Evolutionary conservation across 2,888 invertebrate species (phyloP).

Genomic region (Sympetrum striolatum): DNA sequence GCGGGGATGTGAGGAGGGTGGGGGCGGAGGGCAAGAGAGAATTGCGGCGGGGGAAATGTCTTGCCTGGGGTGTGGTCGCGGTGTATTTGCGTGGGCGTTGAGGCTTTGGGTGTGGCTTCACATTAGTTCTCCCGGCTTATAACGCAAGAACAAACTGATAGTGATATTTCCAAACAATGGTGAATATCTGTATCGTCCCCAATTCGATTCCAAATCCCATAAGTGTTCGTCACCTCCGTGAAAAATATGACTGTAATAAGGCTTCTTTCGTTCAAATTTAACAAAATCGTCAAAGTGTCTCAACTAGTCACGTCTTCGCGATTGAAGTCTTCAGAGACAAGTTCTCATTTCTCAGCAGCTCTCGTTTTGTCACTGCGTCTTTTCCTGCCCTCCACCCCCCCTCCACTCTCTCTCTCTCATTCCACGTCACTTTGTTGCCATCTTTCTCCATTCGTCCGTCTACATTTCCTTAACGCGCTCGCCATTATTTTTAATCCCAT

Average conservation of each 20-base stretch:
- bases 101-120: slow-evolving; percentile 26
- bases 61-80: neutral
- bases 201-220: no score
- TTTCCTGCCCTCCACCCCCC: no score
- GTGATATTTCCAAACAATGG: neutral
- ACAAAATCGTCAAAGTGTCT: no score
- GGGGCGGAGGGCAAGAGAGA: neutral
- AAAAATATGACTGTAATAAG: no score
- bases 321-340: no score
- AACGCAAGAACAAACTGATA: slow-evolving; percentile 7
- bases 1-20: neutral
- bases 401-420: neutral
- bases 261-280: no score
- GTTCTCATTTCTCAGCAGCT: no score
- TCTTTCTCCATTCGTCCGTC: neutral
- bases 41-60: neutral
- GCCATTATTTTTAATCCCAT: neutral
- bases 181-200: neutral
- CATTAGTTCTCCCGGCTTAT: slow-evolving; percentile 30
- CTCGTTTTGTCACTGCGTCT: no score
- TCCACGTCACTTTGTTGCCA: neutral
- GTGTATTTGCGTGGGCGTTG: slow-evolving; percentile 30
- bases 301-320: no score
- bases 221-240: no score
- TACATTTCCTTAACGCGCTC: neutral